These are phyloP conservation scores for Gobio gobio DNA, from an alignment of 2,113 vertebrate genomes.

Conservation along the genomic window DNA sequence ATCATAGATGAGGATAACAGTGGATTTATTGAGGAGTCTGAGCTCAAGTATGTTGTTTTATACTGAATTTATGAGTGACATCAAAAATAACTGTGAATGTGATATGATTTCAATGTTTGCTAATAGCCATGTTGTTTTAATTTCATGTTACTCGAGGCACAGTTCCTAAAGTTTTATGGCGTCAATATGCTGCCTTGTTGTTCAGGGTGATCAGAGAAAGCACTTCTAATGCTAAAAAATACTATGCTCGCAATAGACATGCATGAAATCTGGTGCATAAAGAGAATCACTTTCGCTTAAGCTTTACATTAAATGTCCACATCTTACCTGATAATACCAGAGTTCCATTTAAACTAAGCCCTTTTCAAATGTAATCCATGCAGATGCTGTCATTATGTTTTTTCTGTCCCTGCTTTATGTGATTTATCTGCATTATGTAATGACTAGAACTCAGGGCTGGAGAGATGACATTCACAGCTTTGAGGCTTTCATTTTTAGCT, in stretches of 20 bases:
- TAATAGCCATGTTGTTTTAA: neutral
- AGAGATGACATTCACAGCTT: slow-evolving; percentile 34
- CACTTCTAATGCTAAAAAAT: neutral
- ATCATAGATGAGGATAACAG: slow-evolving; percentile 91
- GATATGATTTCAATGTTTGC: neutral
- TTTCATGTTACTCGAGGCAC: slow-evolving; percentile 1
- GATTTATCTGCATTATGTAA: slow-evolving; percentile 61
- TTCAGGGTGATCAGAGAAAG: neutral
- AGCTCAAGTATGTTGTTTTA: slow-evolving; percentile 84
- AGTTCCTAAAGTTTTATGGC: neutral
- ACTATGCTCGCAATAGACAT: neutral
- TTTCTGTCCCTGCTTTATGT: slow-evolving; percentile 49
- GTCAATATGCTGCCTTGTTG: neutral
- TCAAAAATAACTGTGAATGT: neutral
- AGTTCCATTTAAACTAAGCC: slow-evolving; percentile 49
- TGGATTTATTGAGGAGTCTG: slow-evolving; percentile 92
- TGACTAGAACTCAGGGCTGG: slow-evolving; percentile 25
- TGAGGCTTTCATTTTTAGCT: slow-evolving; percentile 20
- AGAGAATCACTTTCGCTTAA: slow-evolving; percentile 19
- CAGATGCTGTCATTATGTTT: slow-evolving; percentile 48
- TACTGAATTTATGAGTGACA: neutral
- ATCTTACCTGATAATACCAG: neutral
- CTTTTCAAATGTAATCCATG: slow-evolving; percentile 59
- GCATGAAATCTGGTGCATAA: neutral
- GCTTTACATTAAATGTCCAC: slow-evolving; percentile 12